A percentile compares a stretch with the other conserved stretches of the same genome.
These are phyloP conservation scores for Conus betulinus DNA, from an alignment of 1,140 invertebrate species.

Conservation along the genomic window DNA sequence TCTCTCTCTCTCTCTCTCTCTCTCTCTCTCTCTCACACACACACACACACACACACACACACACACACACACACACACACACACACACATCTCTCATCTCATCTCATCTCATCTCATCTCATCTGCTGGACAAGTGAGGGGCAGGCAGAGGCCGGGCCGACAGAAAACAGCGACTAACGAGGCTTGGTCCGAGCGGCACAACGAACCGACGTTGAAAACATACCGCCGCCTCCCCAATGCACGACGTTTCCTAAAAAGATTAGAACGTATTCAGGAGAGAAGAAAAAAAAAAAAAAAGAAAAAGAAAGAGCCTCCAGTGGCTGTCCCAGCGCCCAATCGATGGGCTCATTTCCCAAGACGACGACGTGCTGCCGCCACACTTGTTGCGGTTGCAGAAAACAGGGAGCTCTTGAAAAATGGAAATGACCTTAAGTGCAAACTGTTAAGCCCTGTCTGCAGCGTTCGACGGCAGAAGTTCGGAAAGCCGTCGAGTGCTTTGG, in stretches of 20 bases:
- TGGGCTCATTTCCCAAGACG: constrained; percentile 1
- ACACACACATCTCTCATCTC: too few relatives aligned
- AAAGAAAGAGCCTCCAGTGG: neutral
- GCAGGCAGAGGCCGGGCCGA: constrained; percentile 1
- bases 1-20: constrained; percentile 9
- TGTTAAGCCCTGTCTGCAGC: too few relatives aligned
- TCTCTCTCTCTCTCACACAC: neutral
- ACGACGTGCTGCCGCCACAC: neutral
- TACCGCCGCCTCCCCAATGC: neutral
- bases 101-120: neutral
- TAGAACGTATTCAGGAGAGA: constrained; percentile 4
- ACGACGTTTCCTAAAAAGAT: constrained; percentile 13
- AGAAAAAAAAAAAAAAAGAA: too few relatives aligned
- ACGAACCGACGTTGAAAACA: constrained; percentile 17
- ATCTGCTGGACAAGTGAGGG: neutral
- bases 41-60: too few relatives aligned
- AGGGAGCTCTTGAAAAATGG: neutral
- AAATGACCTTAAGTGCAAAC: too few relatives aligned
- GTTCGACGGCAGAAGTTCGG: too few relatives aligned
- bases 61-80: too few relatives aligned
- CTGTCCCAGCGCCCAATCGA: neutral
- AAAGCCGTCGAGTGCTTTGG: too few relatives aligned
- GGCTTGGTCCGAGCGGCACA: neutral
- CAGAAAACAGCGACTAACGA: constrained; percentile 6
- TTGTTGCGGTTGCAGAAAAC: neutral